phyloP scores from a whole-genome alignment of 2,888 invertebrate species.

The Lasioglossum oenotherae region DNA sequence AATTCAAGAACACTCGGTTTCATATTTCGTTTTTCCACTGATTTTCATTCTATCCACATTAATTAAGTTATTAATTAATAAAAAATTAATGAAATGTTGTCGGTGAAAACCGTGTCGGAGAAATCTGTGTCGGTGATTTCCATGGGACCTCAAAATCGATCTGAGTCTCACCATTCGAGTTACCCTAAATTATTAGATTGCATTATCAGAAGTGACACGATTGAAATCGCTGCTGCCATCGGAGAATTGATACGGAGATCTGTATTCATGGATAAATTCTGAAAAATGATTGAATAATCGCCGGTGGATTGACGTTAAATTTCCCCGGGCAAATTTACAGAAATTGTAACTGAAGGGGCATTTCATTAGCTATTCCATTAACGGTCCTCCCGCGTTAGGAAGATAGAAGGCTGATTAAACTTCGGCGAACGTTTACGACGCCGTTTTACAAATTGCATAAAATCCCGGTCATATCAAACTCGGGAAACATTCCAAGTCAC shows the following conservation, averaged over 20 bases:
- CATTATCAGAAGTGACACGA: too few relatives aligned
- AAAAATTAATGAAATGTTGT: too few relatives aligned
- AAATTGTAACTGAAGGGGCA: background rate
- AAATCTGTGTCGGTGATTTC: too few relatives aligned
- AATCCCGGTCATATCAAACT: constrained; percentile 2
- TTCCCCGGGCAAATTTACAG: background rate
- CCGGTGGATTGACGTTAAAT: background rate
- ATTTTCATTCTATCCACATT: too few relatives aligned
- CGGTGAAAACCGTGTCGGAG: too few relatives aligned
- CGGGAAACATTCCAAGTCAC: constrained; percentile 6
- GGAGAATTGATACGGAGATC: background rate
- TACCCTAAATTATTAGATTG: too few relatives aligned
- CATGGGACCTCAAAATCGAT: too few relatives aligned
- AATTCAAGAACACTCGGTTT: too few relatives aligned
- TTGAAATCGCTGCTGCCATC: too few relatives aligned
- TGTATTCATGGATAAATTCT: background rate
- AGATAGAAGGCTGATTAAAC: constrained; percentile 6
- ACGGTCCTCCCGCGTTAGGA: background rate
- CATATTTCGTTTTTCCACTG: too few relatives aligned
- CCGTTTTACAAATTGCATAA: constrained; percentile 10
- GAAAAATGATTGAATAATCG: background rate
- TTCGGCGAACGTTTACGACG: background rate
- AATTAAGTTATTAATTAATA: too few relatives aligned
- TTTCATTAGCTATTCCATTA: constrained; percentile 2
- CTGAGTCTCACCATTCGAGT: too few relatives aligned